These are phyloP conservation scores for Strix aluco DNA, from an alignment of 2,113 vertebrate genomes.

Conservation along the genomic window DNA sequence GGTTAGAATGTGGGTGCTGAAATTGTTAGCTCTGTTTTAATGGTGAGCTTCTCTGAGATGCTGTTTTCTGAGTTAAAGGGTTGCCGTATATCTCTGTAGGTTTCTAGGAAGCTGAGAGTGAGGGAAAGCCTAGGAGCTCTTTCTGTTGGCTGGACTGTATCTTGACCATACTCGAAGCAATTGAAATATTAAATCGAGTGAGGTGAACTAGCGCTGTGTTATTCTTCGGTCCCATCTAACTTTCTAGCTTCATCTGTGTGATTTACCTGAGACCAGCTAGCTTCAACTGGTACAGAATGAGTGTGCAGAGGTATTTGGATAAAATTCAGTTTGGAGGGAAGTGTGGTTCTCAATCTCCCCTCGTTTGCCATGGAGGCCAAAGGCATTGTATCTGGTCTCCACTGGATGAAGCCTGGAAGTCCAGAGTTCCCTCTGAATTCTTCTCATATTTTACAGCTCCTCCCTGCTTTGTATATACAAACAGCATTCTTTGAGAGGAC, in stretches of 20 bases:
- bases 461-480: slow-evolving; percentile 45
- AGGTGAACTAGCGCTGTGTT: not conserved
- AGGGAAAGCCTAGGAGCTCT: not conserved
- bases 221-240: not conserved
- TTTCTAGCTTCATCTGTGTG: not conserved
- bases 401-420: slow-evolving; percentile 16
- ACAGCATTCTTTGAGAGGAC: slow-evolving; percentile 30
- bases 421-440: slow-evolving; percentile 34
- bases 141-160: not conserved
- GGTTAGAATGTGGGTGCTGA: not conserved
- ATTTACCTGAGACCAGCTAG: not conserved
- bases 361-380: not conserved
- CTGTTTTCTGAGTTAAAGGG: not conserved
- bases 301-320: not conserved
- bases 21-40: not conserved
- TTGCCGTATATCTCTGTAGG: rapidly evolving
- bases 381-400: not conserved
- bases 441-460: slow-evolving; percentile 24
- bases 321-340: not conserved
- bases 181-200: not conserved
- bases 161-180: not conserved
- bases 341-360: not conserved
- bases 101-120: not conserved
- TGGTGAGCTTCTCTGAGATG: not conserved
- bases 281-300: not conserved